Evolutionary conservation across 2,797 vertebrate genomes (phyloP), one percentile per base, ranked within the genome.

Genomic region (Acrossocheilus wenchowensis): DNA sequence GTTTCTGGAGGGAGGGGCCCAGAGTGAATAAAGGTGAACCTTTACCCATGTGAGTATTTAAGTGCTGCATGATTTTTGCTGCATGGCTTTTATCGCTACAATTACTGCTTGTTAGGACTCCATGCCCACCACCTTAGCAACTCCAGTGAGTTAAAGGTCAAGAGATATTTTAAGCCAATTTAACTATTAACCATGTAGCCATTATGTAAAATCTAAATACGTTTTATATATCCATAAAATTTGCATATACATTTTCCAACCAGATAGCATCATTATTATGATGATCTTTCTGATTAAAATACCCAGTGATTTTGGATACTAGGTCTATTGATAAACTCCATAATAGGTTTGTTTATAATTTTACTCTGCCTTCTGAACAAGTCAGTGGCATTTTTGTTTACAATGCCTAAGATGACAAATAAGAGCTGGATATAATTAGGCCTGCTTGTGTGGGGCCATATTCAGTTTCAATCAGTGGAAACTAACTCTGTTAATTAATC

Each of bases 381-480:
- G 91, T 93, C 94, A 93, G 91, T 94, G 87, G 89, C 91, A 91
- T 90, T 94, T 93, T 94, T 94, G 94, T 95, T 95, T 94, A 94
- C 93, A 91, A 93, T 93, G 93, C 91, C 90, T 94, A 93, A 93
- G 93, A 93, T 93, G 93, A 94, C 93, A 93, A 94, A 94, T 92
- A 94, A 93, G 88, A 91, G 92, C 91, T 91, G 90, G 87, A 93
- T 95, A 94, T 96, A 94, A 95, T 95, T 94, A 95, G 93, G 90
- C 90, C 88, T 78, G 68, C 90, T 88, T 85, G 89, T 90, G 91
- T 78, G 90, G 90, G 94, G 91, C 94, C 93, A 93, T 90, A 92
- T 93, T 94, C 91, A 90, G 90, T 94, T 94, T 95, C 94, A 93
- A 94, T 95, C 92, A 92, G 92, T 94, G 93, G 91, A 94, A 95